These are phyloP conservation scores for Oligia latruncula DNA, from an alignment of 2,888 invertebrate genomes.

Conservation along the genomic window DNA sequence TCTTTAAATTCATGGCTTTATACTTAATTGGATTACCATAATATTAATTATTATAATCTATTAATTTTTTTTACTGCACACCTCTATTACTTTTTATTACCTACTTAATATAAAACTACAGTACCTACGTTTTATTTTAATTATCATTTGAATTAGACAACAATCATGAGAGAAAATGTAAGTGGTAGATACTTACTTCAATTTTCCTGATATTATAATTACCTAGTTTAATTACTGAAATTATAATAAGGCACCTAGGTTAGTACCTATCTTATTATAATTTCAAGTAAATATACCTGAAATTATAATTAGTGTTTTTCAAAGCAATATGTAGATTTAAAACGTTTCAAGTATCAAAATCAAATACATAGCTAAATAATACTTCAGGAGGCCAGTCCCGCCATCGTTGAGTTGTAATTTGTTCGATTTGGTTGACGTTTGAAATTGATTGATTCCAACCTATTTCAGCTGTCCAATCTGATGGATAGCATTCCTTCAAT, in stretches of 20 bases:
- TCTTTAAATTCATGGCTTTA: not conserved
- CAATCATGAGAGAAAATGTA: not conserved
- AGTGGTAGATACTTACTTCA: not conserved
- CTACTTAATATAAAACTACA: not conserved
- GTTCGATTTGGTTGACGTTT: conserved; percentile 44
- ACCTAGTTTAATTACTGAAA: not conserved
- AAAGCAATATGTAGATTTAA: not conserved
- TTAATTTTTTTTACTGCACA: not conserved
- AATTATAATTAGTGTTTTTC: not conserved
- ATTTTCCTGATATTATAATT: not conserved
- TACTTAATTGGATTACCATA: not conserved
- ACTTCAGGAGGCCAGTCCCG: not conserved
- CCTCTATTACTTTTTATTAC: not conserved
- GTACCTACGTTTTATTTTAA: not conserved
- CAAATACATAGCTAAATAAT: conserved; percentile 7
- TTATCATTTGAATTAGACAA: not conserved
- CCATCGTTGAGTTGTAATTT: conserved; percentile 19
- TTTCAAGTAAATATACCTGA: too few species aligned
- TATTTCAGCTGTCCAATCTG: conserved; percentile 50
- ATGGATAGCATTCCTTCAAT: conserved; percentile 45
- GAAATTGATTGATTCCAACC: conserved; percentile 56
- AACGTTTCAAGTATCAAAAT: not conserved
- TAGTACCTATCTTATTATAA: not conserved
- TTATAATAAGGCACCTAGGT: not conserved
- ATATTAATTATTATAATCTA: not conserved